Base-by-base conservation (phyloP, 1,140 invertebrate genomes). In the Drosophila teissieri region DNA sequence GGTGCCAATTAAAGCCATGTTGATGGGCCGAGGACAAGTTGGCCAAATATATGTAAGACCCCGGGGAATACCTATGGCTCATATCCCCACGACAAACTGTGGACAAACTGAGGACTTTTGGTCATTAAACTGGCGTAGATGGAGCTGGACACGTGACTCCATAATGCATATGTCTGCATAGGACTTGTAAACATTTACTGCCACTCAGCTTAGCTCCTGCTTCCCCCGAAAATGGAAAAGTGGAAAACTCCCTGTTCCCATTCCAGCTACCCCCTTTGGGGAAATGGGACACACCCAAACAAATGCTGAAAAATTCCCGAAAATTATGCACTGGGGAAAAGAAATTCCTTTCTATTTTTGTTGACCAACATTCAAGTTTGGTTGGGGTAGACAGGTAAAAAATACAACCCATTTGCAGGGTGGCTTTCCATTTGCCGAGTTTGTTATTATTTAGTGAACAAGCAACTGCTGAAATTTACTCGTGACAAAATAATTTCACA, bases 131-230 rank as follows among this genome's bases (percentile, higher is more conserved):
- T 22, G 31, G 31, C 53, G 62, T 53, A 74, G 70, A 62, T 76
- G 73, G 74, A 45, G 27, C 56, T 45, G 74, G 74, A 69, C 74
- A 78, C 74, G 73, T 77, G 74, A 78, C 73, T 60, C 31, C 39
- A 52, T 76, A 60, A 55, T 75, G 73, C 73, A 77, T 69, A 70
- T 78, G 73, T 75, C 72, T 75, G 62, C 62, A n/a, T n/a, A 76
- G 31, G 57, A 56, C 70, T 42, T 51, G 51, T 39, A 17, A 74
- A 39, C 73, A 67, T 76, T 75, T 76, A 75, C 60, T 46, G 60
- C 49, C 67, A 70, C 64, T 69, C 45, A 55, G 49, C 40, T 22
- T 11, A 4, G 49, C 65, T 69, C 55, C 67, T 70, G 37, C 36
- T 4, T 34, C 17, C 19, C 10, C 36, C 12, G 31, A 31, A 31